Evolutionary conservation across 2,797 vertebrate genomes (phyloP), one percentile per base, ranked within the genome.

Genomic region (Mus spretus): DNA sequence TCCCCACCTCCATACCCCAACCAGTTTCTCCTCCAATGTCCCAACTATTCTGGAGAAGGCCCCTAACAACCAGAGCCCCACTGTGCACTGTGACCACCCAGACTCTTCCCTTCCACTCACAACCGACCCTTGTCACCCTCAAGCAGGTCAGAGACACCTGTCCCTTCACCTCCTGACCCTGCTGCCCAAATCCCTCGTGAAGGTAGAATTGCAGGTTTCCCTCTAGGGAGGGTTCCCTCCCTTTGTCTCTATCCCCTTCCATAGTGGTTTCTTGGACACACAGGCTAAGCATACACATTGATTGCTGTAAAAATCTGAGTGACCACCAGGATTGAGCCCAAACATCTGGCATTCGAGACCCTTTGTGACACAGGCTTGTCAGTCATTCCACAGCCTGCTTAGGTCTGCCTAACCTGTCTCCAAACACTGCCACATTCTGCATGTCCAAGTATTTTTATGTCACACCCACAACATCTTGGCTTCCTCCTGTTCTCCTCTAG

Each of bases 291-390:
- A 75, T 37, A 24, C 67, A 31, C 34, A 40, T 61, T 3, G 20
- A 22, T 57, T 47, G 53, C 59, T 90, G 89, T n/a, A 61, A 94
- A 80, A 80, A 34, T 47, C 37, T 85, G 37, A 28, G 72, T 31
- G 37, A 2, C 57, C 79, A 90, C 5, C 0, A 87, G n/a, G 70
- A n/a, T 13, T 17, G 40, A 84, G 26, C 28, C n/a, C 31, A 37
- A 53, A 80, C 17, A n/a, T 8, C 57, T 47, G 59, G 50, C 37
- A 55, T 74, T n/a, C 11, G 65, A 82, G 70, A 53, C 53, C 57
- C 67, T 81, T 61, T 22, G 15, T 20, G 47, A 44, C 4, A 13
- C 34, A 89, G 44, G 34, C 24, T 9, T 8, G 0, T 47, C 5
- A 17, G 14, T 28, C 59, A 81, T 37, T 10, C 63, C 61, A 50